phyloP scores from a whole-genome alignment of 2,113 vertebrate genomes.

The Centrocercus urophasianus region DNA sequence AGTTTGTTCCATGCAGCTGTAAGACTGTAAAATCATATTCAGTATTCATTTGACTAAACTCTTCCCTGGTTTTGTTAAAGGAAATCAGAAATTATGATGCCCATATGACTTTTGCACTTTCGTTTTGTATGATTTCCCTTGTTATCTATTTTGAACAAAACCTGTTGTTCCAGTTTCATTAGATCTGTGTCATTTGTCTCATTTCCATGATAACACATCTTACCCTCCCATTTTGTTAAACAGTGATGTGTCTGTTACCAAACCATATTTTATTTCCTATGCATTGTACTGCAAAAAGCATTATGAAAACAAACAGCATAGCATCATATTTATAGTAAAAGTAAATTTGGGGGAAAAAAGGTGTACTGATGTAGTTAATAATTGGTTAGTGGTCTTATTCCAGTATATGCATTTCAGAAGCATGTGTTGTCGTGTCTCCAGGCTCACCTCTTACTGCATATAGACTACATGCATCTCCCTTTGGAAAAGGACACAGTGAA shows the following conservation, averaged over 20 bases:
- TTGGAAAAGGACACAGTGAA: not conserved
- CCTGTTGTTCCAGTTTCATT: not conserved
- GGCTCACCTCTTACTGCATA: not conserved
- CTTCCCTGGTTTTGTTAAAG: not conserved
- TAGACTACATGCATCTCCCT: rapidly evolving
- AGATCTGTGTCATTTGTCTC: not conserved
- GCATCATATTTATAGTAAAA: not conserved
- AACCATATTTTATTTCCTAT: not conserved
- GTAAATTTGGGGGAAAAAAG: not conserved
- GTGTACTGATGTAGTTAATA: not conserved
- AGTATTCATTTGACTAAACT: not conserved
- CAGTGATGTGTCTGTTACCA: not conserved
- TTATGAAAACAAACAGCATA: not conserved
- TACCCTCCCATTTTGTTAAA: not conserved
- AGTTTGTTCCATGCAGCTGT: slow-evolving; percentile 29
- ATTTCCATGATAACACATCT: not conserved
- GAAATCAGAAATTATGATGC: not conserved
- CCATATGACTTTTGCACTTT: not conserved
- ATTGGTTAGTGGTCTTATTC: not conserved
- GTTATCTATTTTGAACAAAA: slow-evolving; percentile 13
- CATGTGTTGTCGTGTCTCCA: not conserved
- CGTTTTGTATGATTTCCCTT: not conserved
- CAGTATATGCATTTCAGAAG: not conserved
- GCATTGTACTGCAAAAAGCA: not conserved
- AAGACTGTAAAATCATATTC: slow-evolving; percentile 17